Base-by-base conservation (phyloP, 2,113 vertebrate genomes). In the Charina bottae region DNA sequence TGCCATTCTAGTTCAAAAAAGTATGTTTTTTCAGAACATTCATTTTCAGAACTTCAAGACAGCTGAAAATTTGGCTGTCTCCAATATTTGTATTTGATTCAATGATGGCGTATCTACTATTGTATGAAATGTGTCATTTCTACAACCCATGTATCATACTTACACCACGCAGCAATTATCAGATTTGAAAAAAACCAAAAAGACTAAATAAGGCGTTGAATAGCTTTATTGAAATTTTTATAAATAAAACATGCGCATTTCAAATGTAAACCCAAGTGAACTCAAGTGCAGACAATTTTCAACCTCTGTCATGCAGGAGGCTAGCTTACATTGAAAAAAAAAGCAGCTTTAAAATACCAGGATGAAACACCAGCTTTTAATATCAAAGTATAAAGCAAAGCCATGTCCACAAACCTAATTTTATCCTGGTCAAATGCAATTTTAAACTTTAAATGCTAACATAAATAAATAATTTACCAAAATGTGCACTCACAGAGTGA, bases 401-500 rank as follows among this genome's bases (percentile, higher is more conserved):
- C 97, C 98, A 98, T 97, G 93, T 95, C 94, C 95, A 97, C 97
- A 97, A 97, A 97, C 94, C 94, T 98, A 96, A 97, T 95, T 98
- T 98, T 96, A 98, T 98, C 97, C 98, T 98, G 98, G 98, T 98
- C 98, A 98, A 98, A 99, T 99, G 98, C 98, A 98, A 97, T 97
- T 97, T 96, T 97, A 96, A 96, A 97, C 97, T 97, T 98, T 98
- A 98, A 99, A 98, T 98, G 98, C 98, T 98, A 99, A 99, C 98
- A 99, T 99, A 99, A 99, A 99, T 99, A 99, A 99, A 99, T 99
- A 99, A 99, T 98, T 99, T 99, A 99, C 99, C 98, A 99, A 99
- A 98, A 99, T 99, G 99, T 99, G 98, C 99, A 99, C 99, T 99
- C 99, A 99, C 99, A 99, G 99, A 99, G 99, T 99, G 99, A 99